Evolutionary conservation across 2,797 vertebrate species (phyloP).

Genomic region (Cetoscarus ocellatus): DNA sequence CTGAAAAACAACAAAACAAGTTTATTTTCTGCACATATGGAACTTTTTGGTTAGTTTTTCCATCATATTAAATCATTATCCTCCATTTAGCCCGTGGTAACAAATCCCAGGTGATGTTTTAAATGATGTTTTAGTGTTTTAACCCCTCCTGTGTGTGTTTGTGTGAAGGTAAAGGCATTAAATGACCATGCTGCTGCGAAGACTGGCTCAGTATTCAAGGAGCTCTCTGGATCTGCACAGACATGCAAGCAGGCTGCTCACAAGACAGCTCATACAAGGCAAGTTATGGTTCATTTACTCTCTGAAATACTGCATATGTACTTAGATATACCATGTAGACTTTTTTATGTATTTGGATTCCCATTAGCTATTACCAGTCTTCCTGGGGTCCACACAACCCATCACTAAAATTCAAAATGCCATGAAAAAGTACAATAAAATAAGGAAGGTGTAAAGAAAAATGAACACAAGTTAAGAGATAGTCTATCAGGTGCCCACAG

Average conservation of each 20-base stretch:
- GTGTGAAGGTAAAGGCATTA: slow-evolving; percentile 11
- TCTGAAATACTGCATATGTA: not conserved
- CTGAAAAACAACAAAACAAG: not conserved
- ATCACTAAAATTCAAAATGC: too few species aligned
- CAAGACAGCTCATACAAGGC: slow-evolving; percentile 70
- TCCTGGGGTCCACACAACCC: too few species aligned
- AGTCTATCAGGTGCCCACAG: too few species aligned
- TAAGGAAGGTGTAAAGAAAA: too few species aligned
- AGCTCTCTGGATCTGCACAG: slow-evolving; percentile 46
- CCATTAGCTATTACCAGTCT: too few species aligned
- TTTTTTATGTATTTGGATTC: not conserved
- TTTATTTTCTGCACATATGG: not conserved
- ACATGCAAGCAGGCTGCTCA: slow-evolving; percentile 32
- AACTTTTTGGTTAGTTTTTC: not conserved
- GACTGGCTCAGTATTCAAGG: slow-evolving; percentile 65
- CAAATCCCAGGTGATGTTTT: not conserved
- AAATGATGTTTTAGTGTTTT: not conserved
- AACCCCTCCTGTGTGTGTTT: not conserved
- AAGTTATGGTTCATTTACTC: slow-evolving; percentile 55
- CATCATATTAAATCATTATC: not conserved
- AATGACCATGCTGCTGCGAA: slow-evolving; percentile 75
- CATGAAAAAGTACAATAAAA: too few species aligned
- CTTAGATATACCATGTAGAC: not conserved
- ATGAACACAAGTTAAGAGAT: too few species aligned
- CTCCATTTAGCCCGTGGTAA: not conserved